Evolutionary conservation across 2,113 vertebrate species (phyloP).

Genomic region (Nerophis lumbriciformis): DNA sequence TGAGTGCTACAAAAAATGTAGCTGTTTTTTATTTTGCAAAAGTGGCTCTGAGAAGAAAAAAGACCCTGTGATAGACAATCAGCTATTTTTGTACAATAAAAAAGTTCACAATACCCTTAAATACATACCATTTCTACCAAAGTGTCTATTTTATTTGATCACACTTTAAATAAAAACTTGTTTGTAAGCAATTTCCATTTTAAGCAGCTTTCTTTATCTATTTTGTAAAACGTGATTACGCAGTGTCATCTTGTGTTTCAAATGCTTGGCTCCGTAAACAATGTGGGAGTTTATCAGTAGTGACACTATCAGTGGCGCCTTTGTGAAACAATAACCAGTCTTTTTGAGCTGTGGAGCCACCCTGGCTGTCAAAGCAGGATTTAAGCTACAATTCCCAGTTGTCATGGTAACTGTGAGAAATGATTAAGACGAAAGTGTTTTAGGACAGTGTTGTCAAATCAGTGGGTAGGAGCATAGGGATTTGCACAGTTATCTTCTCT

Average conservation of each 20-base stretch:
- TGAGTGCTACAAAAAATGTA: too few species aligned
- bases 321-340: conserved; percentile 57
- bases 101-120: not conserved
- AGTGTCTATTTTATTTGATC: conserved; percentile 6
- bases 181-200: conserved; percentile 30
- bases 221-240: conserved; percentile 35
- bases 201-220: conserved; percentile 39
- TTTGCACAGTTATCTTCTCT: conserved; percentile 47
- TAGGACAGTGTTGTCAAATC: conserved; percentile 51
- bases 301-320: conserved; percentile 59
- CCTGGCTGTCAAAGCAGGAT: conserved; percentile 61
- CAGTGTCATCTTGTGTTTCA: conserved; percentile 46
- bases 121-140: not conserved
- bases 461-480: conserved; percentile 54
- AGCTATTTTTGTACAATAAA: too few species aligned
- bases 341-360: conserved; percentile 58
- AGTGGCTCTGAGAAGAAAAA: too few species aligned
- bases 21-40: too few species aligned
- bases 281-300: conserved; percentile 50
- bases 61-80: too few species aligned
- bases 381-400: conserved; percentile 67
- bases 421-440: conserved; percentile 63
- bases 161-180: conserved; percentile 28
- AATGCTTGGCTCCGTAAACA: conserved; percentile 43
- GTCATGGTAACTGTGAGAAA: conserved; percentile 65